Evolutionary conservation across 2,113 vertebrate species (phyloP), one percentile per base, ranked within the genome.

Genomic region (Speoplatyrhinus poulsoni): DNA sequence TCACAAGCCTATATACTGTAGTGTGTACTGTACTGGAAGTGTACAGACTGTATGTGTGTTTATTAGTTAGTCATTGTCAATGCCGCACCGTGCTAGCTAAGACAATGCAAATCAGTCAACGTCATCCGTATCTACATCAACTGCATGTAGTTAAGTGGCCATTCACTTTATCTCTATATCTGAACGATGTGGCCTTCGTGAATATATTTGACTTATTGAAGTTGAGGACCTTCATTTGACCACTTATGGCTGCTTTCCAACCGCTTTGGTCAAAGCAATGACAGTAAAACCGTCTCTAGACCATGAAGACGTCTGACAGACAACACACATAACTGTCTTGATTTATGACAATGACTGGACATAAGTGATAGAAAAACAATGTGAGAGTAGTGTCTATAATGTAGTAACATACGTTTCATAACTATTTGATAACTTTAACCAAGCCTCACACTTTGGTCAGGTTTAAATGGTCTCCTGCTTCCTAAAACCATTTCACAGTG

Each of bases 51-150:
- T 56, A 12, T 54, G 19, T 9, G 8, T 46, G 59, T 62, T 26
- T 64, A 63, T 67, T 26, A 68, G 61, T 75, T 75, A 73, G 55
- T 76, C 15, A 47, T n/a, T 16, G 74, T 87, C 85, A 89, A 89
- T 82, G 72, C 73, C 52, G 59, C 5, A 67, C 33, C 33, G 3
- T 81, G 76, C 82, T 47, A 54, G 52, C 1, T 0, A 3, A 48
- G 78, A 87, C 76, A 85, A 87, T 79, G 52, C 11, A 56, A 53
- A 66, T 10, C 64, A 78, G 67, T 62, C 70, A 67, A 77, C 50
- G 73, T 79, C 67, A 67, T 41, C 3, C 0, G 60, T 70, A 67
- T 26, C 41, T 60, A 62, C 63, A 79, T 62, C 55, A 26, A 26
- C 49, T n/a, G 62, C 67, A 32, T 82, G 65, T 69, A 46, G 60